Percentiles rank a stretch among this genome's conserved stretches.
phyloP scores from a whole-genome alignment of 2,113 vertebrate species.

The Antigone vipio region DNA sequence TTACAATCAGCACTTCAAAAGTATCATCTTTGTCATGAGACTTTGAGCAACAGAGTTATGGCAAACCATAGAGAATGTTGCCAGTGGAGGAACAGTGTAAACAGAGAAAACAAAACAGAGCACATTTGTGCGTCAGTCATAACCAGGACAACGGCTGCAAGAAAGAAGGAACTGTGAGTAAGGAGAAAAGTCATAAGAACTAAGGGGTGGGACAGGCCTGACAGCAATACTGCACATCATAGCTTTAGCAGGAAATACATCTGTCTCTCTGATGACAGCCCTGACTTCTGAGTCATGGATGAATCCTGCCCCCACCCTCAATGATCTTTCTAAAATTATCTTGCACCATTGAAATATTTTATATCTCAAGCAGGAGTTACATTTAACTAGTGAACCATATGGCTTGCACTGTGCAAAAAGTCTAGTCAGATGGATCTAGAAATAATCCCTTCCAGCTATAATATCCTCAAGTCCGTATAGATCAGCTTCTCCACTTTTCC shows the following conservation, averaged over 20 bases:
- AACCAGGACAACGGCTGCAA: neutral
- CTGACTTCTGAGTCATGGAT: neutral
- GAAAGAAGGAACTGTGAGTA: neutral
- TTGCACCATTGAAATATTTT: neutral
- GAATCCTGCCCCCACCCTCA: neutral
- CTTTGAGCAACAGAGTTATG: neutral
- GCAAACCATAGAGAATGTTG: neutral
- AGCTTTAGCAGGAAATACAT: neutral
- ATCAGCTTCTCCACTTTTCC: neutral
- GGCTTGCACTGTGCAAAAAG: neutral
- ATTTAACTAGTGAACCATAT: neutral
- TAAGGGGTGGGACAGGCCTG: neutral
- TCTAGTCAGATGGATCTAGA: neutral
- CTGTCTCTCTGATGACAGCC: neutral
- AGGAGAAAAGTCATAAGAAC: neutral
- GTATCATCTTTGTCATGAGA: neutral
- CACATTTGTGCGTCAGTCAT: neutral
- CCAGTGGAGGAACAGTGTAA: neutral
- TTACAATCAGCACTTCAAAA: neutral
- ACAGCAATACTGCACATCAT: neutral
- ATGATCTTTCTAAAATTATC: neutral
- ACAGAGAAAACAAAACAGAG: neutral
- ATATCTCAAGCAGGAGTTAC: neutral
- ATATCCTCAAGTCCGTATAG: neutral
- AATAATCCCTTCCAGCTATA: neutral